Evolutionary conservation across 1,140 invertebrate species (phyloP).

Genomic region (Megalopta genalis): DNA sequence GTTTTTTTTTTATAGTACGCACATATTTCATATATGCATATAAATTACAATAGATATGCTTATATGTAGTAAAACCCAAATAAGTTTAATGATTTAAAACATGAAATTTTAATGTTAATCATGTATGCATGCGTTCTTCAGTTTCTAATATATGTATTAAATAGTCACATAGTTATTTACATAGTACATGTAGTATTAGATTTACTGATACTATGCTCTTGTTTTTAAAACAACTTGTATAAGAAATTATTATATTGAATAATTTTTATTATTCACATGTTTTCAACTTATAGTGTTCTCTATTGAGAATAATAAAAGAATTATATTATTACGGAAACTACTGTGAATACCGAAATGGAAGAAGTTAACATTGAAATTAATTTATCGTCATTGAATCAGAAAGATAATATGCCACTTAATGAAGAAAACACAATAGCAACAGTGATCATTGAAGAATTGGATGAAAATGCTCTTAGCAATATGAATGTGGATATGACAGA

Average conservation of each 20-base stretch:
- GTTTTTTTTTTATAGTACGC: not conserved
- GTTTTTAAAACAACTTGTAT: not conserved
- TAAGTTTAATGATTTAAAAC: not conserved
- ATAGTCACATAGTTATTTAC: not conserved
- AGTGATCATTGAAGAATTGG: conserved; percentile 77
- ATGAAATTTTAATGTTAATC: not conserved
- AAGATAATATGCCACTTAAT: conserved; percentile 27
- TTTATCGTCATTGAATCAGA: not conserved
- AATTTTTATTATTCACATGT: not conserved
- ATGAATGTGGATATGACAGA: conserved; percentile 72
- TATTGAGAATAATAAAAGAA: not conserved
- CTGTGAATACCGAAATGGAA: not conserved
- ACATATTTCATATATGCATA: not conserved
- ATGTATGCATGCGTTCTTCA: not conserved
- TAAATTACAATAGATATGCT: not conserved
- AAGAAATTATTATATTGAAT: not conserved
- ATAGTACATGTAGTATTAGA: too few species aligned
- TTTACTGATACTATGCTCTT: too few species aligned
- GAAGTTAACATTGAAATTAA: not conserved
- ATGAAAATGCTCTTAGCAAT: conserved; percentile 63
- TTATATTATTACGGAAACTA: conserved; percentile 22
- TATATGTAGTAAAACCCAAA: not conserved
- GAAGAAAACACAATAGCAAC: conserved; percentile 51
- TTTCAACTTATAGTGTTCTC: conserved; percentile 16
- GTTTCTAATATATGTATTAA: not conserved